Evolutionary conservation across 2,888 invertebrate genomes (phyloP).

Genomic region (Temnothorax ravouxi): DNA sequence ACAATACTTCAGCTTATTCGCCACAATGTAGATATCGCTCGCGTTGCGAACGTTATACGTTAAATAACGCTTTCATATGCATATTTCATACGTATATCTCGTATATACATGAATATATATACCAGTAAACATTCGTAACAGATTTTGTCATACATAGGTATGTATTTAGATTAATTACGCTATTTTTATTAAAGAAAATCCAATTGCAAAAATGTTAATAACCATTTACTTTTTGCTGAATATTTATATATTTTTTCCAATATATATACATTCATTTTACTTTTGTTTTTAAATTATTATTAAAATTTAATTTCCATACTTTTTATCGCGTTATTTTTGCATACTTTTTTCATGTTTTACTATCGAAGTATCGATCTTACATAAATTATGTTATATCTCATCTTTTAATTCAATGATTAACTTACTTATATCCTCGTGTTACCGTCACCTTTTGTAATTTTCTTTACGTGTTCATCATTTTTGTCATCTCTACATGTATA

Average conservation of each 20-base stretch:
- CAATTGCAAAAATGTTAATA: background rate
- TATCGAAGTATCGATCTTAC: background rate
- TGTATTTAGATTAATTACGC: background rate
- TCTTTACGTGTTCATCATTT: background rate
- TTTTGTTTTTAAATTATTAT: background rate
- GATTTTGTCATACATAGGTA: background rate
- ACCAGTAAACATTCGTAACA: background rate
- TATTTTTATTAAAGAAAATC: background rate
- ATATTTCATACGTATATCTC: background rate
- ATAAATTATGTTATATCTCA: background rate
- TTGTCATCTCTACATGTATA: background rate
- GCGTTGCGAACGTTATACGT: background rate
- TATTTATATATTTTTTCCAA: background rate
- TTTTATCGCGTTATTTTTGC: background rate
- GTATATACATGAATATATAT: background rate
- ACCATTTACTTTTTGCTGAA: background rate
- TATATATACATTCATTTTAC: background rate
- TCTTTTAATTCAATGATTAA: background rate
- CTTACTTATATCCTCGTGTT: background rate
- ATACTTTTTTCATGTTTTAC: background rate
- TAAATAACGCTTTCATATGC: background rate
- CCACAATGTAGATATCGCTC: background rate
- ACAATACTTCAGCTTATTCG: slow-evolving; percentile 51
- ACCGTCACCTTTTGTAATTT: background rate
- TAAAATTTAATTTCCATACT: background rate